Percentiles rank a stretch among this genome's conserved stretches.
Evolutionary conservation across 2,113 vertebrate species (phyloP).

Genomic region (Australoheros scitulus): DNA sequence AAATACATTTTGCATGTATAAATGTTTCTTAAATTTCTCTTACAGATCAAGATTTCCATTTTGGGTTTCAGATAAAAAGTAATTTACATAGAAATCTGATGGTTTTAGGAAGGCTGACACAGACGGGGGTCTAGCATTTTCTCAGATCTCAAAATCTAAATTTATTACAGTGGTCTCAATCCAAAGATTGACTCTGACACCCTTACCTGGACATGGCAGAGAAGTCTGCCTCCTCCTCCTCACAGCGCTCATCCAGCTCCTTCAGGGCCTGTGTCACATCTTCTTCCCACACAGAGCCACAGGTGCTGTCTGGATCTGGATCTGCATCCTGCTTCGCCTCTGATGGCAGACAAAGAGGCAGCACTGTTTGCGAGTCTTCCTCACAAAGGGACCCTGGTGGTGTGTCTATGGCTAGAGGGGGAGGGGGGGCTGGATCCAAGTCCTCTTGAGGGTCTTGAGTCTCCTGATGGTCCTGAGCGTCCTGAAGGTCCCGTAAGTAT

Average conservation of each 20-base stretch:
- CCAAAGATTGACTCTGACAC: neutral
- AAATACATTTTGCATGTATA: neutral
- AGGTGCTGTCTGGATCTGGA: constrained; percentile 83
- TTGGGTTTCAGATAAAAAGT: neutral
- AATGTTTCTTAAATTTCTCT: neutral
- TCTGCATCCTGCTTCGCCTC: constrained; percentile 45
- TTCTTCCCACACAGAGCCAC: constrained; percentile 91
- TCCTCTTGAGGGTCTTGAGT: constrained; percentile 75
- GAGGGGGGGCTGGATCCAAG: constrained; percentile 81
- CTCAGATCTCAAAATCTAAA: neutral
- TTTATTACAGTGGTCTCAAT: neutral
- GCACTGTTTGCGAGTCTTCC: constrained; percentile 78
- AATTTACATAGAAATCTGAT: neutral
- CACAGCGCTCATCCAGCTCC: constrained; percentile 95
- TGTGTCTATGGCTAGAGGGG: constrained; percentile 82
- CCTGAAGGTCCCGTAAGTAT: constrained; percentile 76
- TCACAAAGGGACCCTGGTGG: constrained; percentile 89
- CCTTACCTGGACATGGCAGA: constrained; percentile 91
- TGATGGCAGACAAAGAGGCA: constrained; percentile 80
- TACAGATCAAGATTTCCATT: neutral
- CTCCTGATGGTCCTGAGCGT: constrained; percentile 79
- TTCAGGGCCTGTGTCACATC: constrained; percentile 95
- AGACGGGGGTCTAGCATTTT: neutral
- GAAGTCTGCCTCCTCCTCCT: constrained; percentile 95
- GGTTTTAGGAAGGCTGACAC: neutral